phyloP scores from a whole-genome alignment of 37 sponge, comb jelly and placozoan genomes.

The Tethya wilhelma region DNA sequence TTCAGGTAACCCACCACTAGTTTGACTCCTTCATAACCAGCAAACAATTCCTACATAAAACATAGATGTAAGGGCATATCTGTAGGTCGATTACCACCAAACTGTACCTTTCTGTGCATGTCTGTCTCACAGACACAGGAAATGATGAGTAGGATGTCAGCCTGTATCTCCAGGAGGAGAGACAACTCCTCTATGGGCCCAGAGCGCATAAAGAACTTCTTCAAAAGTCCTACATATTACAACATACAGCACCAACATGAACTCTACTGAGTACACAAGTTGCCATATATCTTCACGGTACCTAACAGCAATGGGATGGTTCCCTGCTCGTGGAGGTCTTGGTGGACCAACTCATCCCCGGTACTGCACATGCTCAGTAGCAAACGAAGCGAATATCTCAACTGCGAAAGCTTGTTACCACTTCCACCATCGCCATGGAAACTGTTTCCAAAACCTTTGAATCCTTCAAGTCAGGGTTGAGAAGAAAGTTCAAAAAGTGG shows the following conservation, averaged over 20 bases:
- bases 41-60: slow-evolving; percentile 82
- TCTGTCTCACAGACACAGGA: slow-evolving; percentile 60
- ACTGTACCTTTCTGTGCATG: slow-evolving; percentile 47
- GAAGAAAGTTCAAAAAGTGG: background rate
- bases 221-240: slow-evolving; percentile 39
- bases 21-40: slow-evolving; percentile 85
- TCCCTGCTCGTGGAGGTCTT: slow-evolving; percentile 96
- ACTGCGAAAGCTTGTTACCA: slow-evolving; percentile 83
- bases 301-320: slow-evolving; percentile 78
- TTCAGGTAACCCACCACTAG: slow-evolving; percentile 77
- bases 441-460: slow-evolving; percentile 89
- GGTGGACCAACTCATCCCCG: slow-evolving; percentile 64
- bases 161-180: slow-evolving; percentile 77
- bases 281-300: slow-evolving; percentile 7
- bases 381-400: slow-evolving; percentile 78
- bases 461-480: slow-evolving; percentile 48
- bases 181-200: background rate
- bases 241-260: background rate
- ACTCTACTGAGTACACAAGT: background rate
- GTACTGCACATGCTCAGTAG: slow-evolving; percentile 82
- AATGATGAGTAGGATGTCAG: slow-evolving; percentile 78
- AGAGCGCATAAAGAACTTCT: slow-evolving; percentile 8
- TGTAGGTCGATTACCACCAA: background rate
- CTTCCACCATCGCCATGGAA: slow-evolving; percentile 89
- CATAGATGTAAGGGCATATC: background rate